Evolutionary conservation across 2,113 vertebrate species (phyloP), one percentile per base, ranked within the genome.

Genomic region (Scortum barcoo): DNA sequence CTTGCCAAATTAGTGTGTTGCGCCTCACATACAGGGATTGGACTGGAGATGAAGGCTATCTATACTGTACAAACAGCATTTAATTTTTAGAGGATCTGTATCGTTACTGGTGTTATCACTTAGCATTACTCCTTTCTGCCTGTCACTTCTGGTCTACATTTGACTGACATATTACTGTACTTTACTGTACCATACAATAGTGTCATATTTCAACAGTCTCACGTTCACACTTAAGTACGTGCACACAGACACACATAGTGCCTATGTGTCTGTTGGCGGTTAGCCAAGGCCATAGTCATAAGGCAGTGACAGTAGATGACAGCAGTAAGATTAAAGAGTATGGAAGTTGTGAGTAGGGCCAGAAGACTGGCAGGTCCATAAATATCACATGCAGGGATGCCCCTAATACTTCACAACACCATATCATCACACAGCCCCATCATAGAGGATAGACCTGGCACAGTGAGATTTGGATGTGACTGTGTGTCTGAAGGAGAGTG

Each of bases 321-420:
- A 89, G 91, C 84, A 67, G 69, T 79, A 74, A 91, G 88, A 92
- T 93, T 89, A 90, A 93, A 86, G 86, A 78, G 83, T 83, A 77
- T 56, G 79, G 81, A 86, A 90, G 87, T 86, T 82, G 72, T 90
- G 91, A 90, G 75, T 83, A 67, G 68, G 86, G 83, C 72, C 40
- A 14, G 65, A 81, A 87, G 86, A 88, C 84, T 88, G 87, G 72
- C 89, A 86, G 85, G 58, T 83, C 89, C 86, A 91, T 94, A 93
- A 93, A 93, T 94, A 86, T 90, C 72, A 68, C 83, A 92, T 79
- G 53, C 76, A 87, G 85, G 84, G 65, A 84, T 90, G 68, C 81
- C 90, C 88, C 71, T 85, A 72, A 83, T 76, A 63, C 80, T 76
- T 88, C 33, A 84, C 53, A 87, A 78, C 80, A 88, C 51, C 80